phyloP scores from a whole-genome alignment of 1,140 invertebrate genomes.

The Ganaspis sp. region DNA sequence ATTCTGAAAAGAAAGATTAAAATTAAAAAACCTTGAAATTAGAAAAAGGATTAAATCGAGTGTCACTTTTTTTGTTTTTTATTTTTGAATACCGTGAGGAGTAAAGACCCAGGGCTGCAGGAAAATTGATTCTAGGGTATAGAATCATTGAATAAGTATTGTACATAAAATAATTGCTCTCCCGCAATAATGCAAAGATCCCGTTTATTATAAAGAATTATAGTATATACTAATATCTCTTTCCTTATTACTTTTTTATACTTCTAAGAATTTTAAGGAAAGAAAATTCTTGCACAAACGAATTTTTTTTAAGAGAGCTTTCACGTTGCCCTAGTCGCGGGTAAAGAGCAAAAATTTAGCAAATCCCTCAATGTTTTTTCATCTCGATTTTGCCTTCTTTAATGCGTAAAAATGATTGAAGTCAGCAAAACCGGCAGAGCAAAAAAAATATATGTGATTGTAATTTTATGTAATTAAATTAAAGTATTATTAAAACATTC shows the following conservation, averaged over 20 bases:
- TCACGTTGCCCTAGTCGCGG: not conserved
- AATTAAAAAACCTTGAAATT: no score
- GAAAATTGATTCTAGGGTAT: no score
- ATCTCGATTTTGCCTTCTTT: constrained; percentile 20
- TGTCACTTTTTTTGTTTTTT: no score
- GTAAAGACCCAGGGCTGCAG: no score
- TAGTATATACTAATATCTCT: not conserved
- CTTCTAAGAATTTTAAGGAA: not conserved
- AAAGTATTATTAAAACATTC: constrained; percentile 45
- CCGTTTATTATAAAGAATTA: not conserved
- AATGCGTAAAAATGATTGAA: not conserved
- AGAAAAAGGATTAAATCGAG: no score
- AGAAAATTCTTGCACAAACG: not conserved
- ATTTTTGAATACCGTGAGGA: no score
- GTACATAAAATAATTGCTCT: constrained; percentile 3
- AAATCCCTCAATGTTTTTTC: not conserved
- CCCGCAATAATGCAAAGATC: not conserved
- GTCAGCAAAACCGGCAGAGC: not conserved
- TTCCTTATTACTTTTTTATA: not conserved
- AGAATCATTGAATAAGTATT: no score
- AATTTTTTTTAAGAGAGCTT: not conserved
- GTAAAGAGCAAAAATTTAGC: not conserved
- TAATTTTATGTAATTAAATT: constrained; percentile 68
- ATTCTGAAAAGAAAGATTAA: not conserved
- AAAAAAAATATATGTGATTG: constrained; percentile 66